Conservation (phyloP, 2,113 vertebrate species). For the Arenaria interpres region DNA sequence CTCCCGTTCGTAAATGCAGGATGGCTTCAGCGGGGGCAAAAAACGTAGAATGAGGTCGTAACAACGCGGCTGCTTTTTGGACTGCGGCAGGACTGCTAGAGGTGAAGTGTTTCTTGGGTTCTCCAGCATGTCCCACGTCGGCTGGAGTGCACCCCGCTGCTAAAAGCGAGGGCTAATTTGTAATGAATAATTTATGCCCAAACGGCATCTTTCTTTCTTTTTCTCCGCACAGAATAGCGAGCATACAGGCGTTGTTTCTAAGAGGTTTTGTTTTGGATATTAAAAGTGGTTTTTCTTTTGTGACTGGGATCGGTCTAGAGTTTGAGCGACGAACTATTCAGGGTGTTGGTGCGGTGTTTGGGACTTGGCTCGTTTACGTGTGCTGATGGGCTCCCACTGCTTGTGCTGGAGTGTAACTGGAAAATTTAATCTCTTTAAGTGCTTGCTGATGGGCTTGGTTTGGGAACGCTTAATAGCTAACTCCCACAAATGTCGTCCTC, state of each 20-base stretch:
- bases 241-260: neutral
- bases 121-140: neutral
- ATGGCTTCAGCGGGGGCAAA: neutral
- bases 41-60: neutral
- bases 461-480: neutral
- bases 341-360: neutral
- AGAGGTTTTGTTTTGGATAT: neutral
- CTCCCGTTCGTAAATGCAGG: neutral
- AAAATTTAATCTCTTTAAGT: neutral
- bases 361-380: neutral
- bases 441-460: neutral
- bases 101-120: neutral
- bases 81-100: neutral
- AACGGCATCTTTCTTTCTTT: neutral
- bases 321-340: neutral
- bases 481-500: neutral
- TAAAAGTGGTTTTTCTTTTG: neutral
- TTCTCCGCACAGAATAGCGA: neutral
- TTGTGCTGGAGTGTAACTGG: neutral
- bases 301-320: neutral
- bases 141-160: neutral
- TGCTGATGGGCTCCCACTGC: no score
- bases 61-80: rapidly evolving
- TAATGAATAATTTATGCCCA: neutral
- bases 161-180: neutral